A percentile compares a stretch with the other conserved stretches of the same genome.
Evolutionary conservation across 2,797 vertebrate genomes (phyloP).

Genomic region (Rhinophrynus dorsalis): DNA sequence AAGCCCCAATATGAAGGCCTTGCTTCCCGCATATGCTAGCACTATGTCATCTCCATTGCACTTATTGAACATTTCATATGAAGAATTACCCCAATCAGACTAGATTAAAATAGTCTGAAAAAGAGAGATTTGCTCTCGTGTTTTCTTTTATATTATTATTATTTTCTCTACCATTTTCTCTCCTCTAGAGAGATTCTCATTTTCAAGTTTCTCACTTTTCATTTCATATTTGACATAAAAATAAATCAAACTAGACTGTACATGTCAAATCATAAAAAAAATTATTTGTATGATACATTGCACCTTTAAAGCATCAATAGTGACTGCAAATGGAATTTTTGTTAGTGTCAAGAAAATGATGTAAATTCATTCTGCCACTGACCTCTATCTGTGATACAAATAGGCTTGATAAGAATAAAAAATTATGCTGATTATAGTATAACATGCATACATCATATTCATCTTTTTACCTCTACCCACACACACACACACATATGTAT

Average conservation of each 20-base stretch:
- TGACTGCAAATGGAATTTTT: constrained; percentile 50
- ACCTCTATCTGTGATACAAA: constrained; percentile 49
- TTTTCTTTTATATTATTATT: constrained; percentile 57
- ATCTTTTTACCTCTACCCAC: neutral
- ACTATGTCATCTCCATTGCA: constrained; percentile 22
- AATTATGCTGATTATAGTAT: constrained; percentile 41
- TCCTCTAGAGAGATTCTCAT: constrained; percentile 57
- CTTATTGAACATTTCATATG: constrained; percentile 32
- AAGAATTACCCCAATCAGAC: constrained; percentile 59
- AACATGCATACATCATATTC: constrained; percentile 4
- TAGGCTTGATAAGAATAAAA: constrained; percentile 40
- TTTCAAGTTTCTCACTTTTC: constrained; percentile 60
- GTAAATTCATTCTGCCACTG: constrained; percentile 25
- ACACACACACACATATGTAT: too few relatives aligned
- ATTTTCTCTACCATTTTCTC: constrained; percentile 55
- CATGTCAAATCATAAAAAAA: constrained; percentile 46
- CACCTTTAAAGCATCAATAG: constrained; percentile 48
- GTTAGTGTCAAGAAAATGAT: constrained; percentile 41
- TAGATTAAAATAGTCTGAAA: constrained; percentile 58
- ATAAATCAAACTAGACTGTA: constrained; percentile 57
- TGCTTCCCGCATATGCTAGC: constrained; percentile 29
- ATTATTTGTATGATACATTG: constrained; percentile 50
- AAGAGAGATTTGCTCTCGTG: constrained; percentile 31
- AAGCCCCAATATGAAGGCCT: constrained; percentile 19
- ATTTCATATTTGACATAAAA: constrained; percentile 58